Evolutionary conservation across 1,140 invertebrate species (phyloP).

Genomic region (Trichogramma pretiosum): DNA sequence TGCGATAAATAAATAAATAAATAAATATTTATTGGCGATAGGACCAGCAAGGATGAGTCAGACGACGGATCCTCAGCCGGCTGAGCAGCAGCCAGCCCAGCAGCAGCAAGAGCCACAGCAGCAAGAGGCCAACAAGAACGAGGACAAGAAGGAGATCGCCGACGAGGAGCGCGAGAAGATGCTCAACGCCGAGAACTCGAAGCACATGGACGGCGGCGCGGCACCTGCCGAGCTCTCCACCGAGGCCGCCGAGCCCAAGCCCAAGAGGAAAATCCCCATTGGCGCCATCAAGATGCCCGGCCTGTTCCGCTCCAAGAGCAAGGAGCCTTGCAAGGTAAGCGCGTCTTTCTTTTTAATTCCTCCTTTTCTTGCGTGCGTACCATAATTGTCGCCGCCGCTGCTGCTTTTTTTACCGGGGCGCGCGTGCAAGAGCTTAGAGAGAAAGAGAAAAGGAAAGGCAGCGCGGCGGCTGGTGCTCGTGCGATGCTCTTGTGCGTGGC

Average conservation of each 20-base stretch:
- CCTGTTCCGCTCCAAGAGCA: constrained; percentile 67
- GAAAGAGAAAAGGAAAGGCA: no score
- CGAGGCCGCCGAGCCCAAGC: constrained; percentile 51
- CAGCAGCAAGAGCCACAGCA: constrained; percentile 22
- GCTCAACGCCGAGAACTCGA: constrained; percentile 54
- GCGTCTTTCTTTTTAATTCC: neutral
- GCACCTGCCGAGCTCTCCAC: constrained; percentile 34
- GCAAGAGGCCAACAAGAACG: constrained; percentile 44
- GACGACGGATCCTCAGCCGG: neutral
- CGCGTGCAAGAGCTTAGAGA: neutral
- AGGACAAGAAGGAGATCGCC: constrained; percentile 63
- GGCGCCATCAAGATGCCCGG: constrained; percentile 75
- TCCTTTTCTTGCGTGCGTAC: neutral
- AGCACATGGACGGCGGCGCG: constrained; percentile 35
- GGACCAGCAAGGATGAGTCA: constrained; percentile 16
- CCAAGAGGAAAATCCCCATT: constrained; percentile 68
- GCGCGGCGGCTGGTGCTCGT: no score
- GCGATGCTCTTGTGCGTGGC: no score
- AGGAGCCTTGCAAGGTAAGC: constrained; percentile 54
- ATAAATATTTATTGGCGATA: no score
- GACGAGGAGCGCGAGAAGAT: constrained; percentile 63
- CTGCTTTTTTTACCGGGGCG: neutral
- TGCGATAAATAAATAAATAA: no score
- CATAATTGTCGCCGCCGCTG: neutral
- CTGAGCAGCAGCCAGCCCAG: constrained; percentile 2